phyloP scores from a whole-genome alignment of 2,888 invertebrate species.

The Temnothorax unifasciatus region DNA sequence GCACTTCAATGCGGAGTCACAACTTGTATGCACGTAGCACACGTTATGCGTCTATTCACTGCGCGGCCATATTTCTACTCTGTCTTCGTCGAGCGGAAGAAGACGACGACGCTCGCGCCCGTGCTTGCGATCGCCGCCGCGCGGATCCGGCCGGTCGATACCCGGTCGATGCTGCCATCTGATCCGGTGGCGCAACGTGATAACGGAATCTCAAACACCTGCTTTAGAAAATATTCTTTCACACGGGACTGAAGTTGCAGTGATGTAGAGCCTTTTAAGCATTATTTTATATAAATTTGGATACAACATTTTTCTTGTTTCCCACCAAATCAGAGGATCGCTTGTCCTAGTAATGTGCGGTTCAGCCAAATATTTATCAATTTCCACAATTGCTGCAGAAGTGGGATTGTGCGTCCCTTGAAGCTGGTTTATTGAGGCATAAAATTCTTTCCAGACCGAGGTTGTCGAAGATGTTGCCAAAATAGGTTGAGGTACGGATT shows the following conservation, averaged over 20 bases:
- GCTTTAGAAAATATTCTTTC: slow-evolving; percentile 26
- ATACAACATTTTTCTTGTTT: not conserved
- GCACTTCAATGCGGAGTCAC: too few relatives aligned
- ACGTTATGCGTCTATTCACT: too few relatives aligned
- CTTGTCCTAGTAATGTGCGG: not conserved
- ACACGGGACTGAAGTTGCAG: not conserved
- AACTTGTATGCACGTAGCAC: too few relatives aligned
- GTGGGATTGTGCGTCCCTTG: not conserved
- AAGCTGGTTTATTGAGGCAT: not conserved
- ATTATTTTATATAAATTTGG: not conserved
- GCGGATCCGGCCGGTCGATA: too few relatives aligned
- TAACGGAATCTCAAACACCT: too few relatives aligned
- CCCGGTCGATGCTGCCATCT: too few relatives aligned
- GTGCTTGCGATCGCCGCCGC: too few relatives aligned
- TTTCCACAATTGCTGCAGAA: not conserved
- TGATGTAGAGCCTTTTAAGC: not conserved
- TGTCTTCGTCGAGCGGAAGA: too few relatives aligned
- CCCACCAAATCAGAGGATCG: not conserved
- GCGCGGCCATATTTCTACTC: too few relatives aligned
- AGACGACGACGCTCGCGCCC: too few relatives aligned
- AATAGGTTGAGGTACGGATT: not conserved
- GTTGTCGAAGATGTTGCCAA: not conserved
- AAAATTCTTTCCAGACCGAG: slow-evolving; percentile 10
- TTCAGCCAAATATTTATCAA: slow-evolving; percentile 17
- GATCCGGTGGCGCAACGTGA: too few relatives aligned